Conservation (phyloP, 2,797 vertebrate species). For the Aphelocoma californica region DNA sequence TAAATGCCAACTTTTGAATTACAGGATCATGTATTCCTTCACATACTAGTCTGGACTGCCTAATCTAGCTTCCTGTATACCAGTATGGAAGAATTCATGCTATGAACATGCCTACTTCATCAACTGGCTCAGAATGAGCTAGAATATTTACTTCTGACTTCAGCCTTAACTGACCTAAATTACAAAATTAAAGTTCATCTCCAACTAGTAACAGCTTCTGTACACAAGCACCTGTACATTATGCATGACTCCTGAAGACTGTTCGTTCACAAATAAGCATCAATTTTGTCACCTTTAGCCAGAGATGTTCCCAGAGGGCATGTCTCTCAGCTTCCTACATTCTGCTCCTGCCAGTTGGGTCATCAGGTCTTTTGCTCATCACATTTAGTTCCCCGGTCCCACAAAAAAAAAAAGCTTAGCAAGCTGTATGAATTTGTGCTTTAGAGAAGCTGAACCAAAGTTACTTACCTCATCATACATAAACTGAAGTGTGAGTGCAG, state of each 20-base stretch:
- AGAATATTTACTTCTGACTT: not conserved
- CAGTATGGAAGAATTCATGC: not conserved
- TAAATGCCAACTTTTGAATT: not conserved
- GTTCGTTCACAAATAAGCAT: not conserved
- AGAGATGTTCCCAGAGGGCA: not conserved
- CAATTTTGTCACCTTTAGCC: not conserved
- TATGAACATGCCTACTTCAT: not conserved
- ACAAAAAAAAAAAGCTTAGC: not conserved
- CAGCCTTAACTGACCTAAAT: not conserved
- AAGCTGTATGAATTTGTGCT: not conserved
- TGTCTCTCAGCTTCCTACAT: not conserved
- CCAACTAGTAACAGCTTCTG: not conserved
- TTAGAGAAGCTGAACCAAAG: not conserved
- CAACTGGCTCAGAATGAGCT: not conserved
- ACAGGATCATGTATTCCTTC: not conserved
- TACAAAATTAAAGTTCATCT: not conserved
- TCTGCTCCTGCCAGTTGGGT: not conserved
- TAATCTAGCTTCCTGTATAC: not conserved
- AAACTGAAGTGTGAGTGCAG: slow-evolving; percentile 95
- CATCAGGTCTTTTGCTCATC: not conserved
- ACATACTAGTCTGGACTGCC: not conserved
- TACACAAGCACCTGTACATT: not conserved
- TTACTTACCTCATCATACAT: slow-evolving; percentile 91
- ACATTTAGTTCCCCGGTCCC: not conserved
- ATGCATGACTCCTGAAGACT: not conserved